phyloP scores from a whole-genome alignment of 53 echinoderm and acorn worm species.

The Stichopus horrens region DNA sequence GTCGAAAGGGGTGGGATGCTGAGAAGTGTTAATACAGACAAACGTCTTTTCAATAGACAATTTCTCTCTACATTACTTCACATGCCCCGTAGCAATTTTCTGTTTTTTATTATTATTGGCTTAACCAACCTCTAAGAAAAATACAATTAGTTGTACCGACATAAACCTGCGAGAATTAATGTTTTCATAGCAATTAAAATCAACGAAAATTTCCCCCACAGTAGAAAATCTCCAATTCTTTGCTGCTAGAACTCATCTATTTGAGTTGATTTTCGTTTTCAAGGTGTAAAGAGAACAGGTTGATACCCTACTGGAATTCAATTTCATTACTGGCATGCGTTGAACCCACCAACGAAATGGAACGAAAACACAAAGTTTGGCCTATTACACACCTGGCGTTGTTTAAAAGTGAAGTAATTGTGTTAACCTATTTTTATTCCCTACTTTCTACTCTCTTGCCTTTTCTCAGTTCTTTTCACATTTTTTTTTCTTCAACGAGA shows the following conservation, averaged over 20 bases:
- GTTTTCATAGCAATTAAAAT: constrained; percentile 7
- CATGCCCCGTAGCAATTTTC: neutral
- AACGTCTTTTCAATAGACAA: neutral
- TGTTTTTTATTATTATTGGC: neutral
- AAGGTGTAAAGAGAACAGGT: neutral
- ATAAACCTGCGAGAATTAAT: neutral
- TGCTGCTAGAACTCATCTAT: neutral
- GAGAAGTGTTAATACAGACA: neutral
- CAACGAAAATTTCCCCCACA: neutral
- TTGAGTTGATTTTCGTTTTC: neutral
- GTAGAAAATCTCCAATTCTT: neutral
- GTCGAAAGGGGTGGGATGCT: no score
- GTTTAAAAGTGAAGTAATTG: constrained; percentile 3
- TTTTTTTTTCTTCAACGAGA: neutral
- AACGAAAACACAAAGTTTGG: neutral
- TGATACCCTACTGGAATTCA: constrained; percentile 13
- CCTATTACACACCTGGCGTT: constrained; percentile 27
- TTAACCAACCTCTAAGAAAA: neutral
- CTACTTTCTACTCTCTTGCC: no score
- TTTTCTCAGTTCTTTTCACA: neutral
- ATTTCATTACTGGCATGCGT: constrained; percentile 34
- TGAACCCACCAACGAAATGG: constrained; percentile 1
- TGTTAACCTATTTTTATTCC: constrained; percentile 31
- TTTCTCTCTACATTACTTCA: neutral
- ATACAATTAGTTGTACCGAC: neutral